Evolutionary conservation across 1,140 invertebrate species (phyloP), one percentile per base, ranked within the genome.

Genomic region (Episyrphus balteatus): DNA sequence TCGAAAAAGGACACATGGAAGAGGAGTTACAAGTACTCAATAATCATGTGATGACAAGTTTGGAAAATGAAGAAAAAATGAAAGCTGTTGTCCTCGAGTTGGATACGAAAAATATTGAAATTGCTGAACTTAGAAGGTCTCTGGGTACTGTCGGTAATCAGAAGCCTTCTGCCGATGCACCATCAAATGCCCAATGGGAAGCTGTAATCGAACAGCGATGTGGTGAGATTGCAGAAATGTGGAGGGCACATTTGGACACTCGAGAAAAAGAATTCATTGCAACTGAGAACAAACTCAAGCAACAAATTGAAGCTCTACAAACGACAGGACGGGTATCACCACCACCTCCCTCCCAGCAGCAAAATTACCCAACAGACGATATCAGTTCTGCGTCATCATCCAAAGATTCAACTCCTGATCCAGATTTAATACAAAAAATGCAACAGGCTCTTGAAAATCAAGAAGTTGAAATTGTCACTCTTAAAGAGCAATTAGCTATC

Each of bases 401-500:
- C 1, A 44, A 48, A 14, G 46, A 51, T 33, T 46, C 46, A 5
- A 48, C 50, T 15, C 50, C 50, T 5, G 41, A 44, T 9, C 21
- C 37, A 2, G 56, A 62, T 11, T 26, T 59, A 32, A 39, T 34
- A 1, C 58, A 44, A 8, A 71, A 75, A 51, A 72, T 76, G 53
- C 78, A 77, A 53, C 59, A 68, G 11, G 75, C 75, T 0, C 63
- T 86, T 26, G 76, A 79, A 52, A 74, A 70, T 15, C 83, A 82
- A 58, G 82, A 84, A 51, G 57, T 77, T 40, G 81, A 84, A 58
- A 77, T 84, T 42, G 77, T 79, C 2, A 75, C 75, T 1, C 55
- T 86, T 8, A 82, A 81, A 52, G 73, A 78, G 50, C 76, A 83
- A 56, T 56, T 85, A 44, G 73, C 71, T 40, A 71, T 76, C 9